A percentile compares a stretch with the other conserved stretches of the same genome.
Evolutionary conservation across 2,113 vertebrate genomes (phyloP).

Genomic region (Phalacrocorax aristotelis): DNA sequence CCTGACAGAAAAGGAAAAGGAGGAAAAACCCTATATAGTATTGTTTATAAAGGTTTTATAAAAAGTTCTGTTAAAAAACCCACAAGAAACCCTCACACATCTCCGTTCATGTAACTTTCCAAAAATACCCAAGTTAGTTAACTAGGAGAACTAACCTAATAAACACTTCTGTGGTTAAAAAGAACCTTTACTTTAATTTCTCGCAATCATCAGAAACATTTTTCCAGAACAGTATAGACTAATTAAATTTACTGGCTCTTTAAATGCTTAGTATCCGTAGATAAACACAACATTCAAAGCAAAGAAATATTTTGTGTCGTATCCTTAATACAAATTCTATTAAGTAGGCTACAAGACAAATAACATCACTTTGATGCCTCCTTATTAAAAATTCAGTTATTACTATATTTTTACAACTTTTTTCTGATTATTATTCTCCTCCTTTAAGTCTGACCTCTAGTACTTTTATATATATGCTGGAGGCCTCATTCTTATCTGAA

Average conservation of each 20-base stretch:
- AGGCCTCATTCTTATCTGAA: not conserved
- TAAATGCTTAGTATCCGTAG: not conserved
- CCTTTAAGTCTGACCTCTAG: not conserved
- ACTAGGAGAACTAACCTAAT: not conserved
- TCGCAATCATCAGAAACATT: not conserved
- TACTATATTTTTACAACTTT: not conserved
- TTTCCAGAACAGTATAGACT: not conserved
- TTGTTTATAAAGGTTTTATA: not conserved
- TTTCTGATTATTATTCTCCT: not conserved
- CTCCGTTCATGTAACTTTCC: not conserved
- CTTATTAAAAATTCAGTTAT: not conserved
- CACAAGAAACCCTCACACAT: accelerated
- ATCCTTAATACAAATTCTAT: not conserved
- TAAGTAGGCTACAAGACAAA: not conserved
- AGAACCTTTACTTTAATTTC: not conserved
- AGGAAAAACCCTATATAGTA: not conserved
- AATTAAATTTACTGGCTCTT: not conserved
- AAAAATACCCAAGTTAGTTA: not conserved
- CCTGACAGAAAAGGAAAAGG: not conserved
- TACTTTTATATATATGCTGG: not conserved
- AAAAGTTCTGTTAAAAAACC: not conserved
- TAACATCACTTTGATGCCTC: not conserved
- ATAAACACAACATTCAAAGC: not conserved
- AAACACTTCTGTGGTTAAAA: not conserved
- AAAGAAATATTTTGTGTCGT: not conserved